A percentile compares a stretch with the other conserved stretches of the same genome.
Conservation (phyloP, 2,888 invertebrate species). For the Polydrusus tereticollis region DNA sequence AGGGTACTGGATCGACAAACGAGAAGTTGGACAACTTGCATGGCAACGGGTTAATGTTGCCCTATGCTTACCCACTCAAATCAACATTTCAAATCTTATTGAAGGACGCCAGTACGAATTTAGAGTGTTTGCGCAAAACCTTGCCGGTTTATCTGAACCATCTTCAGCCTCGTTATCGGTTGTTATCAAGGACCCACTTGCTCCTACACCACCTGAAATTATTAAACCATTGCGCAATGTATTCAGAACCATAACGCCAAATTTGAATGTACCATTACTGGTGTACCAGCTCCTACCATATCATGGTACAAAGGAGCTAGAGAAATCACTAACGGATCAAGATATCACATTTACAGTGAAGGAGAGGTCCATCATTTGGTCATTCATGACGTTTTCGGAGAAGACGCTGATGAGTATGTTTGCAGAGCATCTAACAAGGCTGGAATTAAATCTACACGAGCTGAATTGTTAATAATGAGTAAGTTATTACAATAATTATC, state of each 20-base stretch:
- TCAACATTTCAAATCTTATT: constrained; percentile 94
- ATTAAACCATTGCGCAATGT: constrained; percentile 89
- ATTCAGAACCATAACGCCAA: constrained; percentile 95
- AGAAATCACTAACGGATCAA: constrained; percentile 92
- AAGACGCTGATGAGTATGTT: constrained; percentile 98
- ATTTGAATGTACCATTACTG: constrained; percentile 92
- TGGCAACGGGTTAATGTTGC: constrained; percentile 93
- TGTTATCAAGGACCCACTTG: constrained; percentile 92
- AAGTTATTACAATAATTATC: constrained; percentile 67
- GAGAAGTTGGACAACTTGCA: constrained; percentile 87
- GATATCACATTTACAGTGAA: constrained; percentile 93
- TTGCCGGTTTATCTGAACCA: constrained; percentile 91
- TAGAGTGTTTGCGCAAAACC: constrained; percentile 96
- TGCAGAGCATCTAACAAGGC: constrained; percentile 96
- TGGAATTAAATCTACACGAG: constrained; percentile 95
- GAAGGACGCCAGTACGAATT: constrained; percentile 99
- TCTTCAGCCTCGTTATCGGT: constrained; percentile 89
- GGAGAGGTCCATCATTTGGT: constrained; percentile 89
- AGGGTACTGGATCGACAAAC: constrained; percentile 99
- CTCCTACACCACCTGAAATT: constrained; percentile 91
- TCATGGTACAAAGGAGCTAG: constrained; percentile 99
- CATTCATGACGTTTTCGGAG: constrained; percentile 94
- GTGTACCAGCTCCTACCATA: constrained; percentile 88
- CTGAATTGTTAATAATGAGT: constrained; percentile 97
- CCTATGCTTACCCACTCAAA: constrained; percentile 86